Evolutionary conservation across 2,888 invertebrate genomes (phyloP).

Genomic region (Thereva nobilitata): DNA sequence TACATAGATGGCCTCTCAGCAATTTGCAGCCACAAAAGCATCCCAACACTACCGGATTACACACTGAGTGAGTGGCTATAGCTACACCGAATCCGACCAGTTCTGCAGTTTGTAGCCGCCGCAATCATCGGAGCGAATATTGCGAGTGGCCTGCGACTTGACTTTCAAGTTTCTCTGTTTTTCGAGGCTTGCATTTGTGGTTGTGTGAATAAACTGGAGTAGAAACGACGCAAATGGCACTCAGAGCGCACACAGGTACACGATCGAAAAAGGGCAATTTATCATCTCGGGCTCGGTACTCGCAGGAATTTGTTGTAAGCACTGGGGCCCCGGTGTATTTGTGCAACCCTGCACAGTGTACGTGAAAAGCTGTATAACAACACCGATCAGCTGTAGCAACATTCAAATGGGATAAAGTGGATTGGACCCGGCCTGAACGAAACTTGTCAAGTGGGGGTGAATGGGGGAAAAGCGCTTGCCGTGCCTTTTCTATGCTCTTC

Average conservation of each 20-base stretch:
- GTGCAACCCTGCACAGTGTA: too few species aligned
- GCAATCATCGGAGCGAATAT: constrained; percentile 1
- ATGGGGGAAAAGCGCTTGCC: background rate
- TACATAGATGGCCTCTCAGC: constrained; percentile 17
- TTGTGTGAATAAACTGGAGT: background rate
- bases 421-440: too few species aligned
- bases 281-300: constrained; percentile 11
- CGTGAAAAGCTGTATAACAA: background rate
- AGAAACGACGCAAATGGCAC: constrained; percentile 15
- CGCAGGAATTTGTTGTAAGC: too few species aligned
- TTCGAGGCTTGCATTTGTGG: background rate
- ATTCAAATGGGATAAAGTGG: background rate
- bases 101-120: background rate
- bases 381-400: constrained; percentile 28
- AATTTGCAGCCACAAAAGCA: constrained; percentile 11
- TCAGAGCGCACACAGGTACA: background rate
- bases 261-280: background rate
- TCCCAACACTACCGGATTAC: background rate
- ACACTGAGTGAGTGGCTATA: background rate
- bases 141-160: background rate
- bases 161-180: constrained; percentile 19
- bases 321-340: too few species aligned
- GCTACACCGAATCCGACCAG: background rate
- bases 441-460: background rate
- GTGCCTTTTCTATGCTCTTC: too few species aligned